These are phyloP conservation scores for Stegostoma tigrinum DNA, from an alignment of 2,113 vertebrate genomes.

Conservation along the genomic window DNA sequence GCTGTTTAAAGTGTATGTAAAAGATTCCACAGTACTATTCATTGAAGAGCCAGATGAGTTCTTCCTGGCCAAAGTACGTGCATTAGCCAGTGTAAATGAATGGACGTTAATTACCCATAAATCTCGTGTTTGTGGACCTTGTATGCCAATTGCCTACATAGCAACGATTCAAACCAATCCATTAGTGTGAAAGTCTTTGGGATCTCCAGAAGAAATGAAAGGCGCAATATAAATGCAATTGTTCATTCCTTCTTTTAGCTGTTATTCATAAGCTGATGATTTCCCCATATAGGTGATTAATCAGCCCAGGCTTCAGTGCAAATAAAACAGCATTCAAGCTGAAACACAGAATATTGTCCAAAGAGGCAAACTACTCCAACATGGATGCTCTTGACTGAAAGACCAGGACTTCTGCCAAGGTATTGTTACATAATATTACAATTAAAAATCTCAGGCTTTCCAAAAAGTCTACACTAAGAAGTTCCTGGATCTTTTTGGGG, in stretches of 20 bases:
- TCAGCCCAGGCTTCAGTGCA: constrained; percentile 23
- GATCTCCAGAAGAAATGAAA: background rate
- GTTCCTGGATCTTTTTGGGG: background rate
- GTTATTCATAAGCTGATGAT: constrained; percentile 28
- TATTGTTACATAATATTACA: constrained; percentile 8
- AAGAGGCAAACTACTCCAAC: constrained; percentile 12
- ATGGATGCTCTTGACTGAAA: constrained; percentile 4
- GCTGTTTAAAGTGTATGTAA: background rate
- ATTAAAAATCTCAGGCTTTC: constrained; percentile 6
- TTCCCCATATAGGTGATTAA: constrained; percentile 25
- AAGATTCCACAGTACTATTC: background rate
- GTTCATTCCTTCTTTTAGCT: constrained; percentile 4
- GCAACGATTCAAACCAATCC: background rate
- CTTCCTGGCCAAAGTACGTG: background rate
- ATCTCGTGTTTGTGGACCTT: background rate
- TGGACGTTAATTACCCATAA: background rate
- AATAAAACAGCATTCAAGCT: constrained; percentile 31
- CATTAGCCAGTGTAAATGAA: background rate
- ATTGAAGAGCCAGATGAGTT: background rate
- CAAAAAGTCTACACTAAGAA: background rate
- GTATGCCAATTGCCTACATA: background rate
- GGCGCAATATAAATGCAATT: constrained; percentile 15
- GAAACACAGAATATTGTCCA: background rate
- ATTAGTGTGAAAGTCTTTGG: background rate
- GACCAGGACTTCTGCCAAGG: constrained; percentile 6